A percentile compares a stretch with the other conserved stretches of the same genome.
Conservation (phyloP, 1,140 invertebrate genomes). For the Pinna nobilis region DNA sequence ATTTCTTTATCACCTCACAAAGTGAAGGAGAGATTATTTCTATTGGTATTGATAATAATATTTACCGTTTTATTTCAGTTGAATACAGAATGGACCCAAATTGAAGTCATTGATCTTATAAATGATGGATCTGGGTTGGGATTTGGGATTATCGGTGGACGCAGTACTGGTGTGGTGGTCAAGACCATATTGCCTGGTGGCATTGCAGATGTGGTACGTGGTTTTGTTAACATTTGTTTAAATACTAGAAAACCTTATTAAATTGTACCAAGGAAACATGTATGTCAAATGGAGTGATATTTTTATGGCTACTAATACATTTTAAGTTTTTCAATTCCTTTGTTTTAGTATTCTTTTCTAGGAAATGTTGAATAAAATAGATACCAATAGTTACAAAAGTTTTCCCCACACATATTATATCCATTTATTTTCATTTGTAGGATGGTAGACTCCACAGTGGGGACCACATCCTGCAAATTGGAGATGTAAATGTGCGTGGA, state of each 20-base stretch:
- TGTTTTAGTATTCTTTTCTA: neutral
- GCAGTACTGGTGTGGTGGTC: conserved; percentile 96
- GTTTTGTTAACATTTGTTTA: too few species aligned
- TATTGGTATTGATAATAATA: neutral
- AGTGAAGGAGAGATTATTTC: too few species aligned
- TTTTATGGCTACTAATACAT: neutral
- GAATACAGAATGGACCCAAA: conserved; percentile 95
- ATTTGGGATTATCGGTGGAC: conserved; percentile 95
- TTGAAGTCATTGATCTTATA: conserved; percentile 95
- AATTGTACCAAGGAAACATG: too few species aligned
- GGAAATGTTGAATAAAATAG: too few species aligned
- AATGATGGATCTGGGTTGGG: conserved; percentile 97
- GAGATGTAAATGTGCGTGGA: conserved; percentile 90
- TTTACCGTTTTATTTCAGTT: conserved; percentile 77
- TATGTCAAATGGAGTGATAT: too few species aligned
- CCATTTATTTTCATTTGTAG: conserved; percentile 71
- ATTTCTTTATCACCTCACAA: too few species aligned
- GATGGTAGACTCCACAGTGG: conserved; percentile 91
- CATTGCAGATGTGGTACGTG: conserved; percentile 89
- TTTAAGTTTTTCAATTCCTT: neutral
- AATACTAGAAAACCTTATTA: too few species aligned
- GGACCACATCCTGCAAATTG: conserved; percentile 96
- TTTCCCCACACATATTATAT: too few species aligned
- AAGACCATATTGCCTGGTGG: conserved; percentile 95
- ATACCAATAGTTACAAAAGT: too few species aligned